Percentiles rank a stretch among this genome's conserved stretches.
phyloP scores from a whole-genome alignment of 2,888 invertebrate genomes.

The Sipunculus nudus region DNA sequence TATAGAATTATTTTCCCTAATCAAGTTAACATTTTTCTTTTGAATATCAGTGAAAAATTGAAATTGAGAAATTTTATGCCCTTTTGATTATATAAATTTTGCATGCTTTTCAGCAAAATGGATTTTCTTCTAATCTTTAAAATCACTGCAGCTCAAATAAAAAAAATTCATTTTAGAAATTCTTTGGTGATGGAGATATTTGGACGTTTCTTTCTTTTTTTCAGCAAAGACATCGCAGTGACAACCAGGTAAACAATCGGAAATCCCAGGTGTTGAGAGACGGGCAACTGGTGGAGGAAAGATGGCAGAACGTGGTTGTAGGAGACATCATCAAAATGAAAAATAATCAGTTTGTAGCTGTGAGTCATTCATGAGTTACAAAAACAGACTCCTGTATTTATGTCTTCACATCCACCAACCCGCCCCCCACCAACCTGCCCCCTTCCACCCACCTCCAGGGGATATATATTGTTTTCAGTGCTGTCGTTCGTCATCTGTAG shows the following conservation, averaged over 20 bases:
- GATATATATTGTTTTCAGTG: too few species aligned
- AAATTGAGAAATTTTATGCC: too few species aligned
- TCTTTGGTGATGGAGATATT: too few species aligned
- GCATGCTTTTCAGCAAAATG: too few species aligned
- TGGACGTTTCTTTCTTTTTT: constrained; percentile 50
- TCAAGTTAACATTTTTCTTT: too few species aligned
- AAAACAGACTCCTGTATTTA: not conserved
- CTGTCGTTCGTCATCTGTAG: too few species aligned
- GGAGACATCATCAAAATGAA: constrained; percentile 99
- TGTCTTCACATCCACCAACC: not conserved
- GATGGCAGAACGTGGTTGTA: constrained; percentile 83
- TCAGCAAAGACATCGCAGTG: constrained; percentile 98
- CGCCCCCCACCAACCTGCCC: not conserved
- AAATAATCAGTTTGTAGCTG: constrained; percentile 98
- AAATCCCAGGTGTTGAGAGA: constrained; percentile 86
- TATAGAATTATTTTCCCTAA: too few species aligned
- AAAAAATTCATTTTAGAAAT: too few species aligned
- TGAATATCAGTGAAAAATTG: too few species aligned
- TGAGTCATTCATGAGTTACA: constrained; percentile 60
- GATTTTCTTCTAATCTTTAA: too few species aligned
- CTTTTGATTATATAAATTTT: too few species aligned
- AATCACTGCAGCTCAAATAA: too few species aligned
- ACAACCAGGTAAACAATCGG: constrained; percentile 96
- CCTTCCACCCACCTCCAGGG: constrained; percentile 3
- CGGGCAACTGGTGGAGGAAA: constrained; percentile 90